phyloP scores from a whole-genome alignment of 2,113 vertebrate species.

The Capra hircus region DNA sequence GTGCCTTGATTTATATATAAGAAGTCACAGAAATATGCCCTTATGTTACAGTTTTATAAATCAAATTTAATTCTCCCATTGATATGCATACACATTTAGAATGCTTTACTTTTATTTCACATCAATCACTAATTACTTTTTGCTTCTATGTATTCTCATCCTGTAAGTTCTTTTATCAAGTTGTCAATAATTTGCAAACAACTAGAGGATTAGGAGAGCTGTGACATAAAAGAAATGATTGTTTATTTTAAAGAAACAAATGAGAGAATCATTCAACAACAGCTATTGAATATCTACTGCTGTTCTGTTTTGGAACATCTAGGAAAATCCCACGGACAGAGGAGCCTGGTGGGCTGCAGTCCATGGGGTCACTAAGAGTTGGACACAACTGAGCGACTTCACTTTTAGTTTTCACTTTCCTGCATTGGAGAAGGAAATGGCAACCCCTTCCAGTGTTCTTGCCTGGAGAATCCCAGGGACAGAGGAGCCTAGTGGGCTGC shows the following conservation, averaged over 20 bases:
- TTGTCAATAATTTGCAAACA: slow-evolving; percentile 34
- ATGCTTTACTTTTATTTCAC: not conserved
- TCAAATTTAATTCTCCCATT: not conserved
- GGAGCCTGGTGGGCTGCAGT: too few species aligned
- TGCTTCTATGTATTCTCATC: not conserved
- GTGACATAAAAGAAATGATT: not conserved
- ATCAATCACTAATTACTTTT: not conserved
- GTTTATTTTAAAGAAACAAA: not conserved
- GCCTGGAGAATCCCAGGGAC: too few species aligned
- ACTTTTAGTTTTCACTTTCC: too few species aligned
- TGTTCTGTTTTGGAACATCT: not conserved
- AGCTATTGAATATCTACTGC: not conserved
- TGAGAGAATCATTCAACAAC: not conserved
- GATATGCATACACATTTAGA: not conserved
- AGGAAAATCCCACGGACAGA: not conserved
- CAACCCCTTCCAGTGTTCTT: too few species aligned
- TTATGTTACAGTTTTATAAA: not conserved
- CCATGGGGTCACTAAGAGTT: too few species aligned
- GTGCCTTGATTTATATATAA: not conserved
- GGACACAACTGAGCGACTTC: too few species aligned
- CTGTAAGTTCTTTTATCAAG: not conserved
- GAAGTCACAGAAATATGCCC: not conserved
- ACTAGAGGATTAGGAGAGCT: not conserved
- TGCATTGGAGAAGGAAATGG: too few species aligned
- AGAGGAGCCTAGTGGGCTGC: too few species aligned